phyloP scores from a whole-genome alignment of 1,140 invertebrate species.

The Leptinotarsa undecemlineata region DNA sequence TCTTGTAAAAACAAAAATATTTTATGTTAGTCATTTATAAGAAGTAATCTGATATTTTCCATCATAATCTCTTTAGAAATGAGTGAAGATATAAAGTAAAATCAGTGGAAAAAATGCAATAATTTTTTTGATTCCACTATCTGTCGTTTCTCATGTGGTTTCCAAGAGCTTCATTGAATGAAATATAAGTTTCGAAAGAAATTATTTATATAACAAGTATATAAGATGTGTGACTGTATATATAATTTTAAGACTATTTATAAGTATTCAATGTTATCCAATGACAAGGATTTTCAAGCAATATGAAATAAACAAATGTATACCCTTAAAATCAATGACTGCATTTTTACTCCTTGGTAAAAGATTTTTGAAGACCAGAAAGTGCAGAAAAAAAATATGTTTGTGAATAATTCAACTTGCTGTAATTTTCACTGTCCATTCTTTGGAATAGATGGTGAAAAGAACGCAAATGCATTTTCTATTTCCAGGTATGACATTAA shows the following conservation, averaged over 20 bases:
- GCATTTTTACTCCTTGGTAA: slow-evolving; percentile 39
- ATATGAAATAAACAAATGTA: slow-evolving; percentile 54
- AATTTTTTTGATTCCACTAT: not conserved
- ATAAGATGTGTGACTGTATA: slow-evolving; percentile 45
- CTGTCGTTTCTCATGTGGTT: not conserved
- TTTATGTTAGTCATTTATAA: too few species aligned
- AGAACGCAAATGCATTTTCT: not conserved
- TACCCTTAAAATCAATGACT: slow-evolving; percentile 38
- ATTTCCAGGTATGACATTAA: slow-evolving; percentile 11
- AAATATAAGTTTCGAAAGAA: slow-evolving; percentile 3
- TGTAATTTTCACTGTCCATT: not conserved
- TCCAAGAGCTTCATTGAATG: not conserved
- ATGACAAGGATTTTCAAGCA: slow-evolving; percentile 46
- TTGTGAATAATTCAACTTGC: too few species aligned
- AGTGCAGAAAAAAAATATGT: not conserved
- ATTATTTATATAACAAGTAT: slow-evolving; percentile 28
- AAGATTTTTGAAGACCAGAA: not conserved
- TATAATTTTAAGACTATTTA: slow-evolving; percentile 33
- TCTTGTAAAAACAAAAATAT: too few species aligned
- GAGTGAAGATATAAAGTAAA: not conserved
- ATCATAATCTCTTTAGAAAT: not conserved
- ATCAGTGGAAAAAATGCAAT: not conserved
- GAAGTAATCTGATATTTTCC: too few species aligned
- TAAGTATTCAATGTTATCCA: slow-evolving; percentile 54
- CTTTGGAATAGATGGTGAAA: not conserved